Base-by-base conservation (phyloP, 1,140 invertebrate genomes). In the Carcinoscorpius rotundicauda region DNA sequence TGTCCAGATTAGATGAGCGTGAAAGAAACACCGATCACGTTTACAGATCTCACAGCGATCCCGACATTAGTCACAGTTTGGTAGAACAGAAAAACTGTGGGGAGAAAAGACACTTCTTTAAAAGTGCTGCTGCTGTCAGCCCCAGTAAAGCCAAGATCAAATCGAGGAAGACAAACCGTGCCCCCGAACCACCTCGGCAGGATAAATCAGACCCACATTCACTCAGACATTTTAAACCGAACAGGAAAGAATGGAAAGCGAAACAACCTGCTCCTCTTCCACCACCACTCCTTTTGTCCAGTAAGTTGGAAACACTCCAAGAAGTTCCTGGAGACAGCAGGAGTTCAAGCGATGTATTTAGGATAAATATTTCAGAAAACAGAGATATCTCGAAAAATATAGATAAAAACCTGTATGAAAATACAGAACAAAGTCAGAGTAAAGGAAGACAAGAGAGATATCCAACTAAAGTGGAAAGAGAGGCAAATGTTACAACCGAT, bases 1-100 rank as follows among this genome's bases (percentile, higher is more conserved):
- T 10, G 5, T 5, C 29, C 50, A 60, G 10, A 60, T 49, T 60
- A 50, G n/a, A 9, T 55, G 8, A 55, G 8, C 8, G 8, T 9
- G n/a, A 55, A n/a, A 55, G n/a, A 55, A 55, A 55, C 53, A 9
- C 53, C 53, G 8, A 55, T 9, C n/a, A 55, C 53, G 53, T 55
- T 55, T 3, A 55, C n/a, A 55, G n/a, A 51, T 67, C 63, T 10
- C 66, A 67, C 56, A 67, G 66, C 50, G 66, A 67, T 61, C 66
- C 66, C 4, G 62, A 67, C 49, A 67, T 67, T n/a, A 50, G 59
- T 11, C 52, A 62, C 9, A 56, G 66, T 6, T 48, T 55, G 53
- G 3, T 55, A 55, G 53, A 8, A 55, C 6, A n/a, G 53, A 55
- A n/a, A 55, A 55, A 55, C 53, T 6, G 51, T 4, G 56, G 57